Evolutionary conservation across 2,888 invertebrate genomes (phyloP).

Genomic region (Panzeria rudis): DNA sequence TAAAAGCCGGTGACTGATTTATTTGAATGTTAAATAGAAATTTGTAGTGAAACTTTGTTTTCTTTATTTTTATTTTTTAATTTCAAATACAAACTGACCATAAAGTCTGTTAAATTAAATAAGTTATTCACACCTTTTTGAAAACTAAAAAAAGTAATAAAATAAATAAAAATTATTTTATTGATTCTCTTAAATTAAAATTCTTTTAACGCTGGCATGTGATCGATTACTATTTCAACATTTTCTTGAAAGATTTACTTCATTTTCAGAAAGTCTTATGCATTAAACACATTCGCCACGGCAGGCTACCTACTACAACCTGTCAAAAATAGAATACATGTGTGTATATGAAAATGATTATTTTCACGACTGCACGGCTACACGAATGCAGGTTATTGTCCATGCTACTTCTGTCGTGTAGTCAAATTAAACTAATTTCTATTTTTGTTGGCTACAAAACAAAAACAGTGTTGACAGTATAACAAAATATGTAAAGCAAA

Average conservation of each 20-base stretch:
- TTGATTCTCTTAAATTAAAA: background rate
- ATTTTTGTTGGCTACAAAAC: no score
- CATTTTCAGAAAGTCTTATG: background rate
- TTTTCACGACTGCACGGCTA: no score
- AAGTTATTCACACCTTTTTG: constrained; percentile 36
- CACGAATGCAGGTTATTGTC: no score
- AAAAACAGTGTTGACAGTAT: no score
- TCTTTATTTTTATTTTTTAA: constrained; percentile 11
- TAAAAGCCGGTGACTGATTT: background rate
- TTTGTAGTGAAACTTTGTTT: constrained; percentile 47
- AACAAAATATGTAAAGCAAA: no score
- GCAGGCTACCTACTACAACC: no score
- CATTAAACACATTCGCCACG: no score
- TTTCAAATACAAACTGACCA: background rate
- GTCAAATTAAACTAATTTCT: no score
- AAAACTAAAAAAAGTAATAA: background rate
- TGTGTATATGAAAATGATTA: background rate
- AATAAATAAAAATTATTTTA: background rate
- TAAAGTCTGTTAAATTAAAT: constrained; percentile 18
- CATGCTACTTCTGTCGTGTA: no score
- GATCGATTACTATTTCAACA: background rate
- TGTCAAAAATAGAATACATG: no score
- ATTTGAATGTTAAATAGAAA: constrained; percentile 39
- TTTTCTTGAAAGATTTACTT: background rate
- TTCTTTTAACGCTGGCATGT: background rate